Conservation (phyloP, 2,888 invertebrate genomes). For the Xestobium rufovillosum region DNA sequence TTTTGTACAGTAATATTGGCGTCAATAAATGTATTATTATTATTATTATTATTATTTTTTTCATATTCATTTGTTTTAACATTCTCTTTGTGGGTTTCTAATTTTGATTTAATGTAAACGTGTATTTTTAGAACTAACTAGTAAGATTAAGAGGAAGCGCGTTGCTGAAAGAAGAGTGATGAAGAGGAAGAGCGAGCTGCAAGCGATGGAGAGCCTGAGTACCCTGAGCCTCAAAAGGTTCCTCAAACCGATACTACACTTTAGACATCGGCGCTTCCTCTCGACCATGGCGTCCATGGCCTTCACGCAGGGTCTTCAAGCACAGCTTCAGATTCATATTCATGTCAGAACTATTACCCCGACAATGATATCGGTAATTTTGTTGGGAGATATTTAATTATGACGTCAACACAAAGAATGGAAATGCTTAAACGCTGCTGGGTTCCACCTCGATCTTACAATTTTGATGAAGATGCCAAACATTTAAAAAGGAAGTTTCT, state of each 20-base stretch:
- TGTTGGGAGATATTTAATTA: conserved; percentile 13
- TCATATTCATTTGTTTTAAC: too few relatives aligned
- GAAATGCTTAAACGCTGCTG: conserved; percentile 20
- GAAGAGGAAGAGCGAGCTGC: conserved; percentile 1
- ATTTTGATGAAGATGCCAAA: conserved; percentile 20
- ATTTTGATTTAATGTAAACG: too few relatives aligned
- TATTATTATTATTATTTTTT: too few relatives aligned
- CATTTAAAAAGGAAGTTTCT: conserved; percentile 24
- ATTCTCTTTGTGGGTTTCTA: too few relatives aligned
- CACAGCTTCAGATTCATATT: too few relatives aligned
- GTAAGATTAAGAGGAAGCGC: conserved; percentile 3
- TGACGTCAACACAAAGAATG: conserved; percentile 17
- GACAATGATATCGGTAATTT: too few relatives aligned
- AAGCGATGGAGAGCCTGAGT: conserved; percentile 2
- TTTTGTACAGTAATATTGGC: too few relatives aligned
- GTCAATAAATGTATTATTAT: too few relatives aligned
- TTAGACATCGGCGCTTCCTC: conserved; percentile 1
- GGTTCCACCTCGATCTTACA: conserved; percentile 18
- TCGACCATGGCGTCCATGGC: conserved; percentile 1
- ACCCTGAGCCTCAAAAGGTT: conserved; percentile 2
- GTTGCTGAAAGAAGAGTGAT: conserved; percentile 1
- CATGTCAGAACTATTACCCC: too few relatives aligned
- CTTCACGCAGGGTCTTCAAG: too few relatives aligned
- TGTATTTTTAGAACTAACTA: conserved; percentile 8
- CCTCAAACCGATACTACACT: conserved; percentile 1